Base-by-base conservation (phyloP, 2,888 invertebrate species). In the Leptinotarsa peninsularis region DNA sequence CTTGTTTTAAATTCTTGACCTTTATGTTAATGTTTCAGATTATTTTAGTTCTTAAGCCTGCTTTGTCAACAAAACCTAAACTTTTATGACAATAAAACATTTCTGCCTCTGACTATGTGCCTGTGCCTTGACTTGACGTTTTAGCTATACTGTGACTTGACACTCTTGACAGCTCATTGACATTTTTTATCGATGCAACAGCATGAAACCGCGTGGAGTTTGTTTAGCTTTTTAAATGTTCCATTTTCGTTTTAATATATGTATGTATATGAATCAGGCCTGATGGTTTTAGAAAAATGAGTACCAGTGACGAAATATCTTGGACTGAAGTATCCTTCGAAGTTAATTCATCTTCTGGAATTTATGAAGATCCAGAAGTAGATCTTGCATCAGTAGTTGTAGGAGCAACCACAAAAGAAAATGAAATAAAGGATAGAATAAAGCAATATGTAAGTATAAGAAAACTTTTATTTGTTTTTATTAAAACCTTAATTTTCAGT, bases 171-270 rank as follows among this genome's bases (percentile, higher is more conserved):
- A 74, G 43, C n/a, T 56, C 17, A 72, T 72, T 78, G 78, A 74
- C 78, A 76, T 78, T 74, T 72, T 75, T 75, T 56, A 74, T 75
- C 72, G 71, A 69, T 71, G 78, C 76, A 73, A 77, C 67, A 73
- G 79, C 74, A 77, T 77, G 79, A 54, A 75, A 76, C 78, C 79
- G 76, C 79, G 76, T 79, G 79, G 74, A 76, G 50, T 74, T 72
- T 68, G 50, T 74, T 77, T 75, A 73, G 71, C 54, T 72, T 74
- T 73, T 72, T 76, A 66, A 74, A 73, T 43, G 72, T 72, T 68
- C 68, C 15, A 43, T 71, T 33, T 72, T 69, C 56, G 18, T 54
- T 54, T 56, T 56, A 43, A 43, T 33, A 33, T 15, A 33, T 52
- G 67, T 63, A 67, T 71, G 67, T 63, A 67, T 71, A 56, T 76